phyloP scores from a whole-genome alignment of 2,113 vertebrate species.

The Hymenochirus boettgeri region DNA sequence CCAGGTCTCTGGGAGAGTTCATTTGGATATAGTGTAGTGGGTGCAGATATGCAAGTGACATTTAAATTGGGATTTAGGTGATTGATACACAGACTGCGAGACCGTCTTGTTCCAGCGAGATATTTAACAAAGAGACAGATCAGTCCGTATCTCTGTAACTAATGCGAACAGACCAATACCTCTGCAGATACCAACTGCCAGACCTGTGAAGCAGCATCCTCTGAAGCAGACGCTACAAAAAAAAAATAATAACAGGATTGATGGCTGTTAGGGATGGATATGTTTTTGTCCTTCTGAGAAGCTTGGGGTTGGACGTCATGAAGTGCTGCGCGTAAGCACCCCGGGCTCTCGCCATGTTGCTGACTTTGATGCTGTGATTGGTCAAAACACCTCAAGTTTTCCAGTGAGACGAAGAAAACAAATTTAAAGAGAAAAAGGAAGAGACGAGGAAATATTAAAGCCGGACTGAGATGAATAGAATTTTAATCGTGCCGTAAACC shows the following conservation, averaged over 20 bases:
- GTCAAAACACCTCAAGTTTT: no score
- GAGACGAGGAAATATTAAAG: no score
- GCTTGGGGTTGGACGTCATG: neutral
- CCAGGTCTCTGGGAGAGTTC: neutral
- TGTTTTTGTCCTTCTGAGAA: neutral
- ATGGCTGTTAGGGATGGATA: neutral
- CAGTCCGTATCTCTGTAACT: constrained; percentile 3
- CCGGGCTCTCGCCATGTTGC: neutral
- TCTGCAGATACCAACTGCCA: neutral
- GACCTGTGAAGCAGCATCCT: neutral
- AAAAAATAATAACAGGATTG: neutral
- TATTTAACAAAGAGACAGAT: constrained; percentile 22
- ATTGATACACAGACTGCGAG: constrained; percentile 20
- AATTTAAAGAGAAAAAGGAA: no score
- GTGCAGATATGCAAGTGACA: neutral
- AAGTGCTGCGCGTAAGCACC: neutral
- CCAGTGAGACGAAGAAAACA: no score
- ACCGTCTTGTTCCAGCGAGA: neutral
- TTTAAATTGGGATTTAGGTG: constrained; percentile 18
- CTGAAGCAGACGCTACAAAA: neutral
- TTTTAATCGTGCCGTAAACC: no score
- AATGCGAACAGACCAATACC: neutral
- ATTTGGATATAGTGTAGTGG: neutral
- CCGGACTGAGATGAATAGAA: no score
- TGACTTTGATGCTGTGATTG: neutral